Evolutionary conservation across 2,888 invertebrate species (phyloP).

Genomic region (Pterostichus madidus): DNA sequence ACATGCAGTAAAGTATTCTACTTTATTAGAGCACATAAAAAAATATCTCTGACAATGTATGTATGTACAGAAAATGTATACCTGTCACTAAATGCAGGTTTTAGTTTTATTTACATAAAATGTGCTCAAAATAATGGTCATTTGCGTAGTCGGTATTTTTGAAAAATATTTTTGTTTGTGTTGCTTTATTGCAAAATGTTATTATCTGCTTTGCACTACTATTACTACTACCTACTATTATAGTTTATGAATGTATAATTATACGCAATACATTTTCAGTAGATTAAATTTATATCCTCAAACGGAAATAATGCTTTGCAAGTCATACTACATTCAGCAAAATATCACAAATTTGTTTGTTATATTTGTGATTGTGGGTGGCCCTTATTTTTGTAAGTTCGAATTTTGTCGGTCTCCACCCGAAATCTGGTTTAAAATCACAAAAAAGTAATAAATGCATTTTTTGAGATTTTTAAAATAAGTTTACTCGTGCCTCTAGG

Average conservation of each 20-base stretch:
- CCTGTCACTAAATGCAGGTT: conserved; percentile 1
- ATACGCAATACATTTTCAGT: background rate
- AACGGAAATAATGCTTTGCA: background rate
- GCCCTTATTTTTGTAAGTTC: too few species aligned
- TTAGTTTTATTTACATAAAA: conserved; percentile 33
- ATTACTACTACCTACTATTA: too few species aligned
- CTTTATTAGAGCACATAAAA: conserved; percentile 11
- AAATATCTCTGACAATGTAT: conserved; percentile 29
- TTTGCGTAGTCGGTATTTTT: background rate
- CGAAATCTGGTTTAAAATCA: too few species aligned
- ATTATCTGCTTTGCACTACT: background rate
- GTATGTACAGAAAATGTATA: conserved; percentile 9
- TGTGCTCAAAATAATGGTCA: conserved; percentile 22
- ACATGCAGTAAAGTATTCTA: conserved; percentile 22
- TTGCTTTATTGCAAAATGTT: background rate
- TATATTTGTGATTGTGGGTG: too few species aligned
- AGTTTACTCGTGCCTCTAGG: too few species aligned
- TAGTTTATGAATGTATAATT: background rate
- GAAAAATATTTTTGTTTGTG: conserved; percentile 18
- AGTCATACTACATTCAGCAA: too few species aligned
- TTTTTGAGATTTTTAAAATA: too few species aligned
- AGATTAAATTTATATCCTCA: background rate
- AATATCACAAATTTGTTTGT: too few species aligned
- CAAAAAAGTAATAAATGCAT: too few species aligned
- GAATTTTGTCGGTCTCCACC: too few species aligned